A percentile compares a stretch with the other conserved stretches of the same genome.
Evolutionary conservation across 2,888 invertebrate genomes (phyloP).

Genomic region (Pseudococcus jackbeardsleyi): DNA sequence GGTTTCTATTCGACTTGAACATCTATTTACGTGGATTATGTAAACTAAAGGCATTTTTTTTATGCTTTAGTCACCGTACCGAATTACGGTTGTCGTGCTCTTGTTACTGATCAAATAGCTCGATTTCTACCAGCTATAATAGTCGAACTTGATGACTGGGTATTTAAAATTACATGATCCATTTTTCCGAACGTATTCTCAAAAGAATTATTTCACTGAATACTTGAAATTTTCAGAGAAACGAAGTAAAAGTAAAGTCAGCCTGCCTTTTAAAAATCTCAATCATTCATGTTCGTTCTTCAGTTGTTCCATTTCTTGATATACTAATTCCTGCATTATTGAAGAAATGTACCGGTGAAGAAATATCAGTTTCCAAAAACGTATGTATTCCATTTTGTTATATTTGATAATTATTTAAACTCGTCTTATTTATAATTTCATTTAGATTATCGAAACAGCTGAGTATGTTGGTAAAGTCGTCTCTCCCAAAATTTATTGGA

Average conservation of each 20-base stretch:
- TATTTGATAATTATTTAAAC: too few relatives aligned
- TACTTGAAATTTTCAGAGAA: constrained; percentile 49
- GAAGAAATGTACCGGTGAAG: constrained; percentile 78
- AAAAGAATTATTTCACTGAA: not conserved
- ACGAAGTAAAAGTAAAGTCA: constrained; percentile 77
- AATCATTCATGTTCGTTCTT: constrained; percentile 81
- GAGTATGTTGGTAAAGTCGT: constrained; percentile 85
- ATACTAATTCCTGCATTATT: constrained; percentile 75
- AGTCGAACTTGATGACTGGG: constrained; percentile 84
- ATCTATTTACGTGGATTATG: not conserved
- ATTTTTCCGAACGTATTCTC: not conserved
- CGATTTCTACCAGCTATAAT: constrained; percentile 81
- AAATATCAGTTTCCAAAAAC: constrained; percentile 75
- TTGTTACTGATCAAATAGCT: constrained; percentile 82
- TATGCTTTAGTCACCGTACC: constrained; percentile 78
- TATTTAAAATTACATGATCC: constrained; percentile 71
- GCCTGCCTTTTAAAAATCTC: constrained; percentile 82
- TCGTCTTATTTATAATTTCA: constrained; percentile 57
- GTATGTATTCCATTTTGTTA: constrained; percentile 58
- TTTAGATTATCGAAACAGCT: constrained; percentile 77
- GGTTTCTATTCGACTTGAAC: constrained; percentile 49
- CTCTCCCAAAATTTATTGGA: constrained; percentile 77
- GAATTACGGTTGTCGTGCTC: constrained; percentile 81
- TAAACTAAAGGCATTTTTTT: constrained; percentile 49
- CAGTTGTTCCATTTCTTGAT: constrained; percentile 79